phyloP scores from a whole-genome alignment of 2,113 vertebrate genomes.

The Bambusicola thoracicus region DNA sequence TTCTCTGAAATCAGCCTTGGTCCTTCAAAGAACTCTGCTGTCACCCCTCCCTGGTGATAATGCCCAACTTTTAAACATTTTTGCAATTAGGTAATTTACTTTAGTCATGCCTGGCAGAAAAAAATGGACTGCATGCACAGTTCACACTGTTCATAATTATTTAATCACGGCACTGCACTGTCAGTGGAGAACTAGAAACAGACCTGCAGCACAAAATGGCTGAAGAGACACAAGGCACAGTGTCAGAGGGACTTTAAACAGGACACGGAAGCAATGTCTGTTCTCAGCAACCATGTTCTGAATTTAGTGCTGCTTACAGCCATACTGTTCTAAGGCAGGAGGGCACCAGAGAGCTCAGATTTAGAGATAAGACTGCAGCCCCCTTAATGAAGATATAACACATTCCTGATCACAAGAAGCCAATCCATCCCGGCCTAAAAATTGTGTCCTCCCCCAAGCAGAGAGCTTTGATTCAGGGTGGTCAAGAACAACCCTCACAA shows the following conservation, averaged over 20 bases:
- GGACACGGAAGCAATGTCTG: not conserved
- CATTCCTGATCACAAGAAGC: not conserved
- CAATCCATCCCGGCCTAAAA: not conserved
- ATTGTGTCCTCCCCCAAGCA: accelerated
- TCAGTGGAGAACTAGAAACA: not conserved
- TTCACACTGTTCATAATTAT: not conserved
- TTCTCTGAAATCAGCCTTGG: not conserved
- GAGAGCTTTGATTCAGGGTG: not conserved
- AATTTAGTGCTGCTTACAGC: not conserved
- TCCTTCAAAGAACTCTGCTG: not conserved
- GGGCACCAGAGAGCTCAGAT: not conserved
- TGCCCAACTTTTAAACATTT: not conserved
- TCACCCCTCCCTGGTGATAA: not conserved
- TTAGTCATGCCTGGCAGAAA: not conserved
- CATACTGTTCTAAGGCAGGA: not conserved
- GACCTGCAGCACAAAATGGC: not conserved
- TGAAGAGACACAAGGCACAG: not conserved
- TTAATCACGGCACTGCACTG: not conserved
- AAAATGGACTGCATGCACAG: accelerated
- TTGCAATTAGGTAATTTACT: not conserved
- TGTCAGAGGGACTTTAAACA: not conserved
- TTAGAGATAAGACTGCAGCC: not conserved
- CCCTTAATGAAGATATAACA: not conserved
- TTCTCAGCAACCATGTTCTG: not conserved
- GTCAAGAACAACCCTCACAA: accelerated